phyloP scores from a whole-genome alignment of 2,797 vertebrate genomes.

The Enteromius radiatus region DNA sequence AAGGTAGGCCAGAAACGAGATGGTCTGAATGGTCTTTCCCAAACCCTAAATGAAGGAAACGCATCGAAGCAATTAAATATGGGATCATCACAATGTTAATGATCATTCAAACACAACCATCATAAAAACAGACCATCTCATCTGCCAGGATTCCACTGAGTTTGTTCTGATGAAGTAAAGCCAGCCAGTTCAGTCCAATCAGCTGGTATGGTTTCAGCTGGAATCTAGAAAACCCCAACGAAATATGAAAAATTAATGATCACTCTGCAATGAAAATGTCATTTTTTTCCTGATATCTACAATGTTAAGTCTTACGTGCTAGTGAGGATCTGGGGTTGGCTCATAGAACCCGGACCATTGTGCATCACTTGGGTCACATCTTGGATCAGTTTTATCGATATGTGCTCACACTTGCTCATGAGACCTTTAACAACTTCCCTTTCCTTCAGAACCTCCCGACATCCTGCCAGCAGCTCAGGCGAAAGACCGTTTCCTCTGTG shows the following conservation, averaged over 20 bases:
- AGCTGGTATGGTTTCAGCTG: conserved; percentile 87
- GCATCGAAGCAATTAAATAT: neutral
- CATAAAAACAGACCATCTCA: conserved; percentile 80
- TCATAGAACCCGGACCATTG: conserved; percentile 75
- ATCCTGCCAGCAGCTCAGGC: conserved; percentile 82
- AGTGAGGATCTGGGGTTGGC: conserved; percentile 81
- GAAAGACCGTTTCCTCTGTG: conserved; percentile 78
- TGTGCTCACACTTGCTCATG: conserved; percentile 87
- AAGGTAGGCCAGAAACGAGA: conserved; percentile 85
- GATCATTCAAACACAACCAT: conserved; percentile 50
- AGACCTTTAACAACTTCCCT: conserved; percentile 83
- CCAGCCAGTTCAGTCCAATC: conserved; percentile 87
- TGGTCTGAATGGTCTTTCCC: conserved; percentile 89
- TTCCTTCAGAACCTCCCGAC: conserved; percentile 82
- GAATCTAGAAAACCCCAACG: conserved; percentile 70
- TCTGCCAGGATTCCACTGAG: conserved; percentile 88
- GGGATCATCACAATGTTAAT: neutral
- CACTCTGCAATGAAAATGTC: neutral
- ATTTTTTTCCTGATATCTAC: neutral
- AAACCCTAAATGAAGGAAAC: conserved; percentile 75
- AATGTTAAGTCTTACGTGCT: conserved; percentile 71
- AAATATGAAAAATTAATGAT: neutral
- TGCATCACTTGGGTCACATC: conserved; percentile 81
- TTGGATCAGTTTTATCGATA: conserved; percentile 81
- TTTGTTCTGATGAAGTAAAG: conserved; percentile 82